These are phyloP conservation scores for Merodon equestris DNA, from an alignment of 2,888 invertebrate genomes.

Conservation along the genomic window DNA sequence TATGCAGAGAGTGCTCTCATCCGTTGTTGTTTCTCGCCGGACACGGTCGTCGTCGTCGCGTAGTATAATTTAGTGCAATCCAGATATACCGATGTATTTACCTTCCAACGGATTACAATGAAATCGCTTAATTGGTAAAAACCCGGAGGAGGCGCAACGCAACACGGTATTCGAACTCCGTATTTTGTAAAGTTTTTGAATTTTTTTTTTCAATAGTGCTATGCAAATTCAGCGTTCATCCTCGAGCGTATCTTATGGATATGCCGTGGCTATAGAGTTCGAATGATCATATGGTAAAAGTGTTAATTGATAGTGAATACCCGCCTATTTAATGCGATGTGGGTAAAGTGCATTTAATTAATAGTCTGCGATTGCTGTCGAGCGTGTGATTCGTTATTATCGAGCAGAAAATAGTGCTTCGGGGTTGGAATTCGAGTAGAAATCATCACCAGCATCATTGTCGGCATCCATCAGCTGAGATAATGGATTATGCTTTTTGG, in stretches of 20 bases:
- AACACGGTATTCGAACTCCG: too few relatives aligned
- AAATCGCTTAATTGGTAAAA: constrained; percentile 55
- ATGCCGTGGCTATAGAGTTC: constrained; percentile 48
- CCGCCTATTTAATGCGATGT: not conserved
- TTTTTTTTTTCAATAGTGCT: constrained; percentile 18
- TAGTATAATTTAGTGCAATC: too few relatives aligned
- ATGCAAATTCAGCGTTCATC: constrained; percentile 35
- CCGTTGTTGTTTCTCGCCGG: too few relatives aligned
- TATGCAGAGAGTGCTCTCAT: constrained; percentile 28
- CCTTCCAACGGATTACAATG: not conserved
- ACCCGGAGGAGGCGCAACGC: too few relatives aligned
- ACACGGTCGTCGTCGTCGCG: too few relatives aligned
- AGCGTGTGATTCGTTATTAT: constrained; percentile 25
- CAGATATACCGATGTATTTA: too few relatives aligned
- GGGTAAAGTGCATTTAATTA: constrained; percentile 47
- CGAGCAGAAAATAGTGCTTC: too few relatives aligned
- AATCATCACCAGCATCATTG: constrained; percentile 23
- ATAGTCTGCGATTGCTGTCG: constrained; percentile 45
- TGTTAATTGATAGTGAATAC: constrained; percentile 23
- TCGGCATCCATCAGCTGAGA: constrained; percentile 69
- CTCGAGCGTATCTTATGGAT: constrained; percentile 12
- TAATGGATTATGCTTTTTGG: constrained; percentile 76
- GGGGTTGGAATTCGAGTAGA: too few relatives aligned
- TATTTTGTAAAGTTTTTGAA: too few relatives aligned
- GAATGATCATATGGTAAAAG: constrained; percentile 45